Evolutionary conservation across 2,113 vertebrate species (phyloP).

Genomic region (Rhabdomys dilectus): DNA sequence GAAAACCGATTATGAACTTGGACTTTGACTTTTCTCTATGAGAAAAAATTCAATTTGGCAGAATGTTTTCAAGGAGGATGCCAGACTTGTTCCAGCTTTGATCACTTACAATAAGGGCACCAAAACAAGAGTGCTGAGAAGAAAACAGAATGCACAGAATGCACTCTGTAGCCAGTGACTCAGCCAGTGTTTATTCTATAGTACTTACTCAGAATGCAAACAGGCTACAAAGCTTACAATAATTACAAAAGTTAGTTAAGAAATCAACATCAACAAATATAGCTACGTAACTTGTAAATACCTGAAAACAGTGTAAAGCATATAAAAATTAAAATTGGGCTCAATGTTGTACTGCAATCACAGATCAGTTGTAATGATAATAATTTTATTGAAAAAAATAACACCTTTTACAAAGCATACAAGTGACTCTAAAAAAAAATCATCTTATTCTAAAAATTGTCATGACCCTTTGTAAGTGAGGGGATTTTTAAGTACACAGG

Average conservation of each 20-base stretch:
- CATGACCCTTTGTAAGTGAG: neutral
- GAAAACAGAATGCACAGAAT: neutral
- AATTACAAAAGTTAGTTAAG: neutral
- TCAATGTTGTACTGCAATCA: neutral
- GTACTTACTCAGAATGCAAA: slow-evolving; percentile 1
- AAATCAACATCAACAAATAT: slow-evolving; percentile 9
- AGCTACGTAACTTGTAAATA: slow-evolving; percentile 18
- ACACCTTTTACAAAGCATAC: slow-evolving; percentile 44
- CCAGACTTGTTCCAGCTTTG: neutral
- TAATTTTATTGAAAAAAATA: slow-evolving; percentile 28
- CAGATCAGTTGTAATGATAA: neutral
- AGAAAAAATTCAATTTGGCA: neutral
- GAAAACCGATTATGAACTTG: neutral
- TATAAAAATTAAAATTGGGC: neutral
- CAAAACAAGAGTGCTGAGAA: neutral
- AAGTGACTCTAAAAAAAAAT: slow-evolving; percentile 54
- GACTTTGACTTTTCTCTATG: neutral
- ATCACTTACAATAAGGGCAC: slow-evolving; percentile 19
- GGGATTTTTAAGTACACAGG: slow-evolving; percentile 15
- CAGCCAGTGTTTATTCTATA: slow-evolving; percentile 28
- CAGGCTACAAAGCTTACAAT: neutral
- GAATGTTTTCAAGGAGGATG: neutral
- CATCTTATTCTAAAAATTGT: slow-evolving; percentile 6
- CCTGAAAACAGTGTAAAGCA: neutral
- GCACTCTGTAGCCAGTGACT: slow-evolving; percentile 12